Evolutionary conservation across 2,888 invertebrate species (phyloP), one percentile per base, ranked within the genome.

Genomic region (Pemphredon lugubris): DNA sequence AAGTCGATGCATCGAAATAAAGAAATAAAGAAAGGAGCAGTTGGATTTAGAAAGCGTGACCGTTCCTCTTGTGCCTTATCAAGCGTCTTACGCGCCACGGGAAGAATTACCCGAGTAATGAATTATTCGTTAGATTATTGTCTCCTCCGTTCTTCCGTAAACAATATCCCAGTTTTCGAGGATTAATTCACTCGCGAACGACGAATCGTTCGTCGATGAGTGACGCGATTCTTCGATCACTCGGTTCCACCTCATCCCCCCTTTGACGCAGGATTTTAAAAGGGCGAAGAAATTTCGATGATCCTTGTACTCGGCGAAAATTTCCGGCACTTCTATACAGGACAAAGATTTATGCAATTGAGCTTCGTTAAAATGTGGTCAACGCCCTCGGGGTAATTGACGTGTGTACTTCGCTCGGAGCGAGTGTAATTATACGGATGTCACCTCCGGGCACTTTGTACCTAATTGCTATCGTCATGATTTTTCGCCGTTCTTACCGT

Each of bases 31-130:
- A 20, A 18, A 34, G 32, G 40, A 55, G 61, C 50, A 40, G 63
- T 42, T 37, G 51, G 57, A 60, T 75, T 73, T 79, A 79, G 79
- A 79, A 79, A 79, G 79, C 79, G 79, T 79, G 69, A 79, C 79
- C 39, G 60, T 57, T 63, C 21, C 64, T 54, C 30, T n/a, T 48
- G 71, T 39, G 16, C 23, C 54, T 32, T 61, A 60, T 66, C 64
- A 59, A 58, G 50, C 21, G 44, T 71, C 65, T 63, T 63, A 57
- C 44, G 47, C 11, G 53, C 13, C 39, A 13, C 42, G 34, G 55
- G 39, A 61, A 66, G 66, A 54, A 72, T 72, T 51, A 45, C 16
- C 55, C 68, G 61, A 14, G 44, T 50, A 60, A 70, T 73, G 60
- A 50, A 60, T 60, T 40, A 58, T 23, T 58, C 51, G 30, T 39